Evolutionary conservation across 2,888 invertebrate genomes (phyloP), one percentile per base, ranked within the genome.

Genomic region (Lucinisca nassula): DNA sequence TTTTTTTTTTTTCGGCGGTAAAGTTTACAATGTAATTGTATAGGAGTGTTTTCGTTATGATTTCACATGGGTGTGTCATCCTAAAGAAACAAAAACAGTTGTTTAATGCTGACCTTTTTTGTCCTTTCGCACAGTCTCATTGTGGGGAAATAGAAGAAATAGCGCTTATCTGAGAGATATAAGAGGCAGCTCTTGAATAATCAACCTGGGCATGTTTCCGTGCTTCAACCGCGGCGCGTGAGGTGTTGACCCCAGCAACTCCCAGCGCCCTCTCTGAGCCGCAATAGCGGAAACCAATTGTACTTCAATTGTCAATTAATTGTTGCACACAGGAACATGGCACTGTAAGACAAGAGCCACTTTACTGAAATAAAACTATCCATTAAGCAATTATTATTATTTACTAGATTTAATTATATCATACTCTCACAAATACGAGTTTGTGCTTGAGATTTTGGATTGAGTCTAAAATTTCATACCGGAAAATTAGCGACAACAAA

Each of bases 221-320:
- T 67, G 58, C 58, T 58, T 58, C 58, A 58, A 27, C 27, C 4
- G 8, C 58, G 67, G 67, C 67, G 67, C 67, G 67, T 35, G 67
- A 67, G 67, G 67, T 67, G 67, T 67, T 67, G 67, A 67, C 67
- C 67, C 67, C 35, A 67, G n/a, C 67, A 67, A 67, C 24, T 35
- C 32, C 35, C 24, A 67, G 67, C 67, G 67, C 67, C 67, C 67
- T 35, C 67, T 67, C 35, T 67, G 67, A 77, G 77, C 80, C 74
- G 72, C 77, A 89, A 83, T 89, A 81, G 32, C 89, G 89, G 89
- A 87, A 89, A 80, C 35, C 80, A 89, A 82, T 86, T 79, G 58
- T 51, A 61, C 40, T 24, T 78, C 82, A 73, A 79, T 58, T 72
- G 55, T 72, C 73, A 74, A 78, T 72, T 83, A 83, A 83, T 79